These are phyloP conservation scores for Lampropteryx suffumata DNA, from an alignment of 2,888 invertebrate genomes.

Conservation along the genomic window DNA sequence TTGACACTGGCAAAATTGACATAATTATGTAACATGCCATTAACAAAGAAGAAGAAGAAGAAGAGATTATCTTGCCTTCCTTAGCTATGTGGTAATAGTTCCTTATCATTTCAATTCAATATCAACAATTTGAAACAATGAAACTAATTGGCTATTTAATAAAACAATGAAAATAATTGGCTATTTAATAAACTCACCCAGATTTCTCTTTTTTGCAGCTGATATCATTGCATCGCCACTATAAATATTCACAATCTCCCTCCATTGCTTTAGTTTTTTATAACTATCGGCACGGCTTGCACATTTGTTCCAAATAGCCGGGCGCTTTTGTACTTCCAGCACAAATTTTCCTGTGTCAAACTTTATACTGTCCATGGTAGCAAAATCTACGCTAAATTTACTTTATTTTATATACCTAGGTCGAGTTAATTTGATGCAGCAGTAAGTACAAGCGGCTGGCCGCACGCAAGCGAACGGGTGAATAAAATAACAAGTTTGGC, in stretches of 20 bases:
- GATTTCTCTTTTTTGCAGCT: neutral
- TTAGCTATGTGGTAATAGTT: too few relatives aligned
- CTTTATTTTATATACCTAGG: too few relatives aligned
- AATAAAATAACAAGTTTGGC: neutral
- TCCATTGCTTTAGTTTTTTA: slow-evolving; percentile 10
- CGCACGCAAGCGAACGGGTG: slow-evolving; percentile 1
- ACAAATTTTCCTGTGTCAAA: slow-evolving; percentile 22
- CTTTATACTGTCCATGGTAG: neutral
- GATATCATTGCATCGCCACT: neutral
- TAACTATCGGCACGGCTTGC: neutral
- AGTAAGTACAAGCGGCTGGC: slow-evolving; percentile 6
- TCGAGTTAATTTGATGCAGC: neutral
- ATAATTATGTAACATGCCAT: too few relatives aligned
- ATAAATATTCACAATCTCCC: slow-evolving; percentile 13
- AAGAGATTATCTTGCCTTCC: too few relatives aligned
- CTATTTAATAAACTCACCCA: neutral
- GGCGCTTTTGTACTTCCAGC: slow-evolving; percentile 17
- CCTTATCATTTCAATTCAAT: too few relatives aligned
- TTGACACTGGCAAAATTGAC: too few relatives aligned
- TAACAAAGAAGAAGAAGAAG: too few relatives aligned
- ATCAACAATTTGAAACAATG: too few relatives aligned
- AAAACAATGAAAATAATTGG: too few relatives aligned
- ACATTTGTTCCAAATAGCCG: slow-evolving; percentile 17
- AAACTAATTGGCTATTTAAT: too few relatives aligned
- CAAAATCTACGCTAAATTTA: too few relatives aligned